These are phyloP conservation scores for Hassar affinis DNA, from an alignment of 2,113 vertebrate genomes.

Conservation along the genomic window DNA sequence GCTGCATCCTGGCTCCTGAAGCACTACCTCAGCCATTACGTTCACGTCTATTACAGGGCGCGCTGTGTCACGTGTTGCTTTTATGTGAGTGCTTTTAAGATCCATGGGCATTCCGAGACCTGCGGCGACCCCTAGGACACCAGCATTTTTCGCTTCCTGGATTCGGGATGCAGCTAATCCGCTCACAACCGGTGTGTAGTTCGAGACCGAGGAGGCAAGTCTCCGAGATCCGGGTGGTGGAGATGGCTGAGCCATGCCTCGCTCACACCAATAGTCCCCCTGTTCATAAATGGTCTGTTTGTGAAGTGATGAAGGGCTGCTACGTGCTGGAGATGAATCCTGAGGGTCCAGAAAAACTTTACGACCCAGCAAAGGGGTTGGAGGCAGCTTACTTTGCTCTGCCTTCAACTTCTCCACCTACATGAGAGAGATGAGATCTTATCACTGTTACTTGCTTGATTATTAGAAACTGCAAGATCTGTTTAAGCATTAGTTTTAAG, in stretches of 20 bases:
- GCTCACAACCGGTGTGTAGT: slow-evolving; percentile 73
- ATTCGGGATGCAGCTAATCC: slow-evolving; percentile 60
- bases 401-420: slow-evolving; percentile 90
- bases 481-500: background rate
- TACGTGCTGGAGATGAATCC: slow-evolving; percentile 67
- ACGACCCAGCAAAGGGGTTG: slow-evolving; percentile 86
- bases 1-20: slow-evolving; percentile 62
- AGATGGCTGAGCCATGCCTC: slow-evolving; percentile 61
- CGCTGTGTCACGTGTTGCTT: slow-evolving; percentile 70
- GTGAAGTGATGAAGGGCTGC: slow-evolving; percentile 72
- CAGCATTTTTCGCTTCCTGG: slow-evolving; percentile 56
- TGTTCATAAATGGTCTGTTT: slow-evolving; percentile 78
- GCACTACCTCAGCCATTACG: slow-evolving; percentile 74
- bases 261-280: slow-evolving; percentile 66
- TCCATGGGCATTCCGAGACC: slow-evolving; percentile 63
- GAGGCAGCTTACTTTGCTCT: slow-evolving; percentile 84
- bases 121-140: slow-evolving; percentile 62
- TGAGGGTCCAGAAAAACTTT: slow-evolving; percentile 86
- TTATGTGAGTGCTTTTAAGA: slow-evolving; percentile 70
- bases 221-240: slow-evolving; percentile 65
- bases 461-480: background rate
- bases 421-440: background rate
- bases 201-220: slow-evolving; percentile 65
- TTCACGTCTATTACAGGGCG: slow-evolving; percentile 66
- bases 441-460: background rate